Base-by-base conservation (phyloP, 2,113 vertebrate genomes). In the Malurus melanocephalus region DNA sequence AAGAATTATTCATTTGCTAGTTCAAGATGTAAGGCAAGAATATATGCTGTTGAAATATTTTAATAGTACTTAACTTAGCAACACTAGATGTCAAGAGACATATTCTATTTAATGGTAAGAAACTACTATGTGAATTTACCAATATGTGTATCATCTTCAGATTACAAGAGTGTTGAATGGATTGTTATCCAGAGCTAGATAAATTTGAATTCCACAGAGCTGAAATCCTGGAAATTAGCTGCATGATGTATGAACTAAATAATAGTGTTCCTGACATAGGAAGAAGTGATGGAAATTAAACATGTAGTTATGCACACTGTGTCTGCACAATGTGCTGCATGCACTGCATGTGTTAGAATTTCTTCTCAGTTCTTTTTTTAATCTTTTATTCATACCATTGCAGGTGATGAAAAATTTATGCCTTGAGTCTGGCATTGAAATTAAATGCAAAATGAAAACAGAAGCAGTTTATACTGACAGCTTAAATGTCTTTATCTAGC, bases 371-470 rank as follows among this genome's bases (percentile, higher is more conserved):
- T 98, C 98, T 98, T 98, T 99, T 98, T 99, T 99, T 99, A 99
- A 99, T 99, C 99, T 99, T 99, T 99, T 99, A 99, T 99, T 99
- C 99, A 99, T 99, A 98, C 98, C 98, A 98, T 99, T 99, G 99
- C 99, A 99, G 98, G 99, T 99, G 98, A 99, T 99, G 98, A 99
- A 99, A 99, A 99, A 99, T 99, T 97, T 99, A 99, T 99, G 98
- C 98, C 98, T 98, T 98, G 98, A 99, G 98, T 99, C 98, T 99
- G 98, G 98, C 99, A 99, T 99, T 99, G 99, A 99, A 99, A 99
- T 98, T 99, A 99, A 99, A 99, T 99, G 99, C 99, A 99, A 99
- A 99, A 99, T 98, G 98, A 99, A 99, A 99, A 99, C 98, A 99
- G 98, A 99, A 98, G 98, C 98, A 99, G 99, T 99, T 99, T 99